Percentiles rank a stretch among this genome's conserved stretches.
Conservation (phyloP, 2,797 vertebrate genomes). For the Chromis chromis region DNA sequence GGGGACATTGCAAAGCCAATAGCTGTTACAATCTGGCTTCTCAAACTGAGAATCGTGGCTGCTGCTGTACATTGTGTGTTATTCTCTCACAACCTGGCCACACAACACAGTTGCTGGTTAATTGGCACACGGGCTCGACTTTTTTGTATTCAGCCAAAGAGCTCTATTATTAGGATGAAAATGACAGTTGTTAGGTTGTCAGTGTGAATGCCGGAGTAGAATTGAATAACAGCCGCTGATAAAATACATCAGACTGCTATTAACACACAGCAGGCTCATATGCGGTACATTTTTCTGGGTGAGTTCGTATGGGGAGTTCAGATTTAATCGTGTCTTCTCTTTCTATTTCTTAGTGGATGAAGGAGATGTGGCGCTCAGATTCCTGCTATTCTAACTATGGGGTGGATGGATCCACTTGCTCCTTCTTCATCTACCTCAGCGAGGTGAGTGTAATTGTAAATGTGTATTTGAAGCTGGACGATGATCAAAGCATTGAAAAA, state of each 20-base stretch:
- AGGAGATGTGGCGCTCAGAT: conserved; percentile 98
- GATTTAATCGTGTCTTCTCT: conserved; percentile 8
- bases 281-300: too few species aligned
- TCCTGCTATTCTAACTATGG: conserved; percentile 94
- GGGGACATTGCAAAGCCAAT: too few species aligned
- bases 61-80: too few species aligned
- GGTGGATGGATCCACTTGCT: conserved; percentile 98
- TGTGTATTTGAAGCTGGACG: not conserved
- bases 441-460: conserved; percentile 87
- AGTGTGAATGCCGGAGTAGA: not conserved
- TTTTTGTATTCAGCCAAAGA: not conserved
- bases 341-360: conserved; percentile 93
- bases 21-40: not conserved
- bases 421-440: conserved; percentile 99
- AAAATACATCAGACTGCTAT: not conserved
- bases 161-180: not conserved
- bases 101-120: not conserved
- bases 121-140: conserved; percentile 2
- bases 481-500: too few species aligned
- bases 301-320: not conserved
- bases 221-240: not conserved
- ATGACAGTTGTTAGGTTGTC: conserved; percentile 2
- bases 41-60: not conserved
- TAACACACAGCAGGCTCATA: not conserved
- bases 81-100: not conserved